A percentile compares a stretch with the other conserved stretches of the same genome.
phyloP scores from a whole-genome alignment of 30 jellyfish, hydroid and myxozoan species.

The Hydractinia echinata region DNA sequence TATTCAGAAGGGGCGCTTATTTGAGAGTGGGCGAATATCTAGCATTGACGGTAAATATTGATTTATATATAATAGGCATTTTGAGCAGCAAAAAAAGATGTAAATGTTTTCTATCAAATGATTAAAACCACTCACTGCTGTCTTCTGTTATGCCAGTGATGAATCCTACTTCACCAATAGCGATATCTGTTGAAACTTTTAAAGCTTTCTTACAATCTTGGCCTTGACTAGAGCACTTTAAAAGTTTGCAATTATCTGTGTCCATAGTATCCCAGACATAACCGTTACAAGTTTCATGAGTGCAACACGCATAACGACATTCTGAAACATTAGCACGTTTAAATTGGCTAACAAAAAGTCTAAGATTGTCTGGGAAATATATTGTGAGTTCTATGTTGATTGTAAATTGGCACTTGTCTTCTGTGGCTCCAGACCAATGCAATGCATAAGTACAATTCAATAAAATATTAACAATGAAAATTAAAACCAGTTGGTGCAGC shows the following conservation, averaged over 20 bases:
- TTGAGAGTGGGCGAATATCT: too few relatives aligned
- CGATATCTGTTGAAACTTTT: not conserved
- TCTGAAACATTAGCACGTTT: not conserved
- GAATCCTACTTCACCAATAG: conserved; percentile 35
- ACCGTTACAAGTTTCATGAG: conserved; percentile 34
- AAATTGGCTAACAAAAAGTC: not conserved
- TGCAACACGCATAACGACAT: conserved; percentile 21
- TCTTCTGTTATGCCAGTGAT: conserved; percentile 19
- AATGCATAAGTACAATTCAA: not conserved
- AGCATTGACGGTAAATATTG: too few relatives aligned
- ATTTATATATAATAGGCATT: too few relatives aligned
- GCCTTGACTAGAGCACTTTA: conserved; percentile 27
- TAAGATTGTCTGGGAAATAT: conserved; percentile 9
- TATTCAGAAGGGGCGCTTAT: too few relatives aligned
- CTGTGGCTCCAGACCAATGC: conserved; percentile 27
- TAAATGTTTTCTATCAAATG: too few relatives aligned
- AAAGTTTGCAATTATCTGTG: conserved; percentile 30
- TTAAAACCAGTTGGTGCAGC: too few relatives aligned
- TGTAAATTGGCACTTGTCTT: conserved; percentile 29
- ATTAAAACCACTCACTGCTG: not conserved
- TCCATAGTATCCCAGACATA: conserved; percentile 36
- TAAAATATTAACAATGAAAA: too few relatives aligned
- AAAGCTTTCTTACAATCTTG: conserved; percentile 33
- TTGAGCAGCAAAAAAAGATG: too few relatives aligned
- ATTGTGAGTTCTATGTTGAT: conserved; percentile 6